These are phyloP conservation scores for Myotis brandtii DNA, from an alignment of 2,113 vertebrate genomes.

Conservation along the genomic window DNA sequence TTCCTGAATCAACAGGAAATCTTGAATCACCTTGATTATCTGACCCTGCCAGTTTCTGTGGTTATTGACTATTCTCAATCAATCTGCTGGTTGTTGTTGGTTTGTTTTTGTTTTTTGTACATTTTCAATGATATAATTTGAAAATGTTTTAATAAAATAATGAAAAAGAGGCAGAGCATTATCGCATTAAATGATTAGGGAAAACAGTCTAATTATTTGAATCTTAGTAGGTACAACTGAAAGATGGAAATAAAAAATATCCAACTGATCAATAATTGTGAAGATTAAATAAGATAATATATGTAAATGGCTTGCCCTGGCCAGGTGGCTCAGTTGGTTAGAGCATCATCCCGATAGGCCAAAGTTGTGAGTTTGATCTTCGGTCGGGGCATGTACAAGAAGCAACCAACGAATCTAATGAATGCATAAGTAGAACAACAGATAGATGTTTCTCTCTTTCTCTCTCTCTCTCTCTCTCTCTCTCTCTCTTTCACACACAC, in stretches of 20 bases:
- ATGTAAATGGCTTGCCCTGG: not conserved
- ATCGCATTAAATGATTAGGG: not conserved
- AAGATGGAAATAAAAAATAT: not conserved
- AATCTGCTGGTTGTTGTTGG: not conserved
- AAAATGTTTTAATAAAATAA: slow-evolving; percentile 5
- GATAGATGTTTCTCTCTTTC: too few relatives aligned
- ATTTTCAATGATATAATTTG: slow-evolving; percentile 40
- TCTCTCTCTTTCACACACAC: not conserved
- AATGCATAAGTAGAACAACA: too few relatives aligned
- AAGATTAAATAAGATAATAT: not conserved
- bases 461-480: too few relatives aligned
- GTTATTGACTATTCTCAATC: not conserved
- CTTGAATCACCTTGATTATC: not conserved
- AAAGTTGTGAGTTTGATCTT: too few relatives aligned
- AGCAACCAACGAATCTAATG: too few relatives aligned
- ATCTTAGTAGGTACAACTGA: not conserved
- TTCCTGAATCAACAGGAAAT: not conserved
- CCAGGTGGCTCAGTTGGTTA: not conserved
- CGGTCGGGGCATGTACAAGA: too few relatives aligned
- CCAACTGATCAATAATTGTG: not conserved
- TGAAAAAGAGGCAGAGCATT: not conserved
- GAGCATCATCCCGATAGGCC: not conserved
- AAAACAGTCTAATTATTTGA: not conserved
- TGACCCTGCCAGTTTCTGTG: not conserved
- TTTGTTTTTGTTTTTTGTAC: not conserved